Conservation (phyloP, 2,113 vertebrate genomes). For the Hemiprocne comata region DNA sequence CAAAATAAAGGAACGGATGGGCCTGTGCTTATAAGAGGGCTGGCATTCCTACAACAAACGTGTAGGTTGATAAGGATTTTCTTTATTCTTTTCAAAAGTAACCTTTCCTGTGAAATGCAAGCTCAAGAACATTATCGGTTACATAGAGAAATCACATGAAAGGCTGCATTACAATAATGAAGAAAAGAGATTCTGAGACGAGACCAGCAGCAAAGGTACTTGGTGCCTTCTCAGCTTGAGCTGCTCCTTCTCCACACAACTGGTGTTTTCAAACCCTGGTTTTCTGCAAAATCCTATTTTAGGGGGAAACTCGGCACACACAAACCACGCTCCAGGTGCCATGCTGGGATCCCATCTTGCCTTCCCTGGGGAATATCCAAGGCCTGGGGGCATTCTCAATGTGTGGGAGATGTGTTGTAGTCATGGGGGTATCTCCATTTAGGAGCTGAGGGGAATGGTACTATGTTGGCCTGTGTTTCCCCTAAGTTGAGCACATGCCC, state of each 20-base stretch:
- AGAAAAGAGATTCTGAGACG: not conserved
- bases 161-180: conserved; percentile 51
- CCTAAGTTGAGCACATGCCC: not conserved
- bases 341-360: not conserved
- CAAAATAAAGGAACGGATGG: conserved; percentile 59
- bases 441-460: not conserved
- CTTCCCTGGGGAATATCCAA: not conserved
- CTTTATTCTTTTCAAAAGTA: conserved; percentile 70
- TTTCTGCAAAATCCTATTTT: not conserved
- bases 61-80: conserved; percentile 64
- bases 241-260: not conserved
- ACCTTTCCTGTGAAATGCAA: conserved; percentile 66
- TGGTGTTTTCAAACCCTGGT: not conserved
- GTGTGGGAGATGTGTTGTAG: not conserved
- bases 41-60: conserved; percentile 59
- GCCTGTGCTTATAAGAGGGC: conserved; percentile 34
- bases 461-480: not conserved
- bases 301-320: not conserved
- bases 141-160: conserved; percentile 65
- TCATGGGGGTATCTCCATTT: fast-evolving
- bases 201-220: conserved; percentile 23
- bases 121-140: conserved; percentile 55
- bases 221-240: not conserved
- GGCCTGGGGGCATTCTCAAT: fast-evolving
- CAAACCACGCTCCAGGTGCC: fast-evolving